Evolutionary conservation across 2,113 vertebrate species (phyloP), one percentile per base, ranked within the genome.

Genomic region (Pseudorectes ferrugineus): DNA sequence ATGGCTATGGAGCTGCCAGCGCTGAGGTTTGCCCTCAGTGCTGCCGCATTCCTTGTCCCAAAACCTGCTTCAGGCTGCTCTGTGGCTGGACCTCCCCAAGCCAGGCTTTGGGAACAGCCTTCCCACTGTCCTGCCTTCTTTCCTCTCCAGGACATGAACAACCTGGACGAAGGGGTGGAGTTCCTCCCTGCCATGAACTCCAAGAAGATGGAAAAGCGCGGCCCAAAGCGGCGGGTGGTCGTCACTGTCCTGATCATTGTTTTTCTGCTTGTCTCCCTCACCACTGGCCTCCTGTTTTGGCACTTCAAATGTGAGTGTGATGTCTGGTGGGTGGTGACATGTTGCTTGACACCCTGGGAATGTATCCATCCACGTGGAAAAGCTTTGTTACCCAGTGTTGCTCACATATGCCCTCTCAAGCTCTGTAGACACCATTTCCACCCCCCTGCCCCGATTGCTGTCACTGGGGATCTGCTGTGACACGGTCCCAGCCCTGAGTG

Each of bases 221-320:
- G 97, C n/a, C 97, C 95, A 0, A 97, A 89, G 96, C 95, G 96
- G 21, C 67, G 62, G 23, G 77, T 98, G 35, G 81, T 98, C 14
- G 1, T 97, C 28, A 4, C 26, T 0, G 16, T 65, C 1, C 1
- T 80, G 36, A 22, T 98, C 14, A 2, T 48, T 0, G 26, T 48
- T 43, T 61, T 95, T 45, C 38, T 97, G 33, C 17, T 97, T 19
- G 3, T 98, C 8, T 98, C 98, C 1, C 88, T 98, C 3, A 1
- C n/a, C 43, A 55, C 71, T 0, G 97, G 98, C 28, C 92, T 98
- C 40, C 93, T 98, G 58, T 97, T 98, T 29, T 98, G 98, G 98
- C 98, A 98, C 86, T 98, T 98, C 85, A 96, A 96, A 67, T 98
- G 98, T 98, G 95, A 98, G 98, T 98, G 25, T 52, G 77, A 10